Evolutionary conservation across 1,140 invertebrate species (phyloP), one percentile per base, ranked within the genome.

Genomic region (Parapsyche elsis): DNA sequence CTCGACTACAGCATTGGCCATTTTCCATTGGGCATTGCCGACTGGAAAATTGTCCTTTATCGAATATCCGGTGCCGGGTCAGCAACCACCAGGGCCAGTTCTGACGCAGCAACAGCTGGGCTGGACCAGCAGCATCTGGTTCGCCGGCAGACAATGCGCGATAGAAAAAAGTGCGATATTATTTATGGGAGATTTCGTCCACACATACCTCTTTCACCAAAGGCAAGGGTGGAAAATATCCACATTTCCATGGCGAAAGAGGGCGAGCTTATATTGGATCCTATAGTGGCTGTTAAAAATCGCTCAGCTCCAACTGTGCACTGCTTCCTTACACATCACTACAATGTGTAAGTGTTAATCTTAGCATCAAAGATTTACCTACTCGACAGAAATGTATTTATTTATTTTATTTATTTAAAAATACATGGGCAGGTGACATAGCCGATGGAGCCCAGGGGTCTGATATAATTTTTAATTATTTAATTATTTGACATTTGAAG

Each of bases 21-120:
- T 77, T 77, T 64, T 67, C 64, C 64, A 12, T 4, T 26, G 14
- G 16, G 74, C 21, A 76, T 61, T 12, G 70, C 26, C 16, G 38
- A 45, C 57, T 45, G 75, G 75, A 77, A 77, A 77, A 77, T 64
- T 77, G 24, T 77, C 75, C 57, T 77, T 77, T 64, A 38, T 77
- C 74, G 46, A 45, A 57, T 44, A 53, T 71, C 21, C 44, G 38
- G 12, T 30, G 74, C 74, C 75, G 19, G 75, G 73, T 75, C 73
- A 75, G 73, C 73, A 67, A 21, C 61, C 61, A 21, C 21, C 61
- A 30, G 64, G 71, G 12, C 44, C 38, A n/a, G 9, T n/a, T 7
- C 71, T 45, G 71, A 73, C 71, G 71, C 71, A 73, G 71, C 71
- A 73, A 57, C 49, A 57, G 49, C 73, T 57, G 73, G 73, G 5